Conservation (phyloP, 2,797 vertebrate genomes). For the Remorina albescens region DNA sequence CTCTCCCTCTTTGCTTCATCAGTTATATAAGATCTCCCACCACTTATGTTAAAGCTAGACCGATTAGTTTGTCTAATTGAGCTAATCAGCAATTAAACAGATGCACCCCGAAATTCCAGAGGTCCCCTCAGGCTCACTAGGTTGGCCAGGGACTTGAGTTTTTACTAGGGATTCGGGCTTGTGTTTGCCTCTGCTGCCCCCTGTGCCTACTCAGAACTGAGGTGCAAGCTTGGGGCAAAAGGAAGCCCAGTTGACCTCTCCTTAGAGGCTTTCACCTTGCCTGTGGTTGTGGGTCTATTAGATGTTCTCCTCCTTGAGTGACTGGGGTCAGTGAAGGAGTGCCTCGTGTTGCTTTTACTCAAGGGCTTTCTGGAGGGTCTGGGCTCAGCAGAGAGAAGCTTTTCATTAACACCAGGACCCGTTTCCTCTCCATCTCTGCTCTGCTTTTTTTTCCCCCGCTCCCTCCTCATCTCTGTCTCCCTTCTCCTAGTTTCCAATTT, state of each 20-base stretch:
- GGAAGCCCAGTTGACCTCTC: background rate
- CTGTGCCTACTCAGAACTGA: background rate
- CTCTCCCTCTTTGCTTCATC: constrained; percentile 64
- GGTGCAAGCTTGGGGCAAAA: constrained; percentile 10
- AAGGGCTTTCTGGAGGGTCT: constrained; percentile 35
- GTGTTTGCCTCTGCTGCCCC: constrained; percentile 13
- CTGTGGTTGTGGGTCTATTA: constrained; percentile 31
- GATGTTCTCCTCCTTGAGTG: constrained; percentile 21
- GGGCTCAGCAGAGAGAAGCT: constrained; percentile 31
- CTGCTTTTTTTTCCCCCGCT: background rate
- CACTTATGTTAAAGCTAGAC: constrained; percentile 65
- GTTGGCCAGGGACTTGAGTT: constrained; percentile 55
- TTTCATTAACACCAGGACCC: constrained; percentile 52
- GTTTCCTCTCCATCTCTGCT: constrained; percentile 34
- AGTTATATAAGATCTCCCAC: constrained; percentile 68
- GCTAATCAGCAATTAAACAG: constrained; percentile 83
- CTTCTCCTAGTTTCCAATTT: constrained; percentile 39
- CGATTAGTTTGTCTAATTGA: constrained; percentile 78
- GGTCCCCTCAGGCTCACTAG: constrained; percentile 43
- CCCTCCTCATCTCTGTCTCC: constrained; percentile 36
- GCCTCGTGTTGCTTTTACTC: constrained; percentile 27
- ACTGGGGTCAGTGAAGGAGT: constrained; percentile 22
- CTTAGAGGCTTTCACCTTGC: background rate
- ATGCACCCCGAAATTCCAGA: constrained; percentile 71
- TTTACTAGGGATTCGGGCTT: constrained; percentile 32